Evolutionary conservation across 2,113 vertebrate species (phyloP).

Genomic region (Sigmodon hispidus): DNA sequence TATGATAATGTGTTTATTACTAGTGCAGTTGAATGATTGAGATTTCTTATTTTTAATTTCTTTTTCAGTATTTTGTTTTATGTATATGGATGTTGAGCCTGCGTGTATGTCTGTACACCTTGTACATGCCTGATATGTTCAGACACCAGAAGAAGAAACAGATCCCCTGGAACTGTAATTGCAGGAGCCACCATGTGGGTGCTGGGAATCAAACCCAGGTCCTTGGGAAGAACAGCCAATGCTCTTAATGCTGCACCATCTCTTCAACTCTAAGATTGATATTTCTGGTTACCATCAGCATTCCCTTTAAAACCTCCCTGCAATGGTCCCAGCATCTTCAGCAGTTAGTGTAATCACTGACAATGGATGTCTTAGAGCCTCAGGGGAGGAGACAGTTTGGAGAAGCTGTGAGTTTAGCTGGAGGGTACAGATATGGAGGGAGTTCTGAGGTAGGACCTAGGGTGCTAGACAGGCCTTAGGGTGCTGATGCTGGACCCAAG

Average conservation of each 20-base stretch:
- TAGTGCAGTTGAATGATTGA: constrained; percentile 32
- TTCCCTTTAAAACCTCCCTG: constrained; percentile 67
- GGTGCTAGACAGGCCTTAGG: neutral
- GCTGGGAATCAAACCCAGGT: neutral
- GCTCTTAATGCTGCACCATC: neutral
- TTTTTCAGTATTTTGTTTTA: neutral
- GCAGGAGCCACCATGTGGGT: neutral
- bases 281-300: constrained; percentile 69
- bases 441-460: neutral
- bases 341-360: constrained; percentile 33
- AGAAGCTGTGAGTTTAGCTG: neutral
- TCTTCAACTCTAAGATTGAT: neutral
- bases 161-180: neutral
- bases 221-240: neutral
- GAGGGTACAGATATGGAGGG: neutral
- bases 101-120: neutral
- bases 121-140: neutral
- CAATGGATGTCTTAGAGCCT: neutral
- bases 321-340: constrained; percentile 43
- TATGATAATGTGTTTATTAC: constrained; percentile 66
- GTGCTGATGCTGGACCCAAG: neutral
- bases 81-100: neutral
- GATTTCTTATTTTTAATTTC: neutral
- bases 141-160: neutral
- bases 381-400: neutral